Evolutionary conservation across 2,797 vertebrate species (phyloP).

Genomic region (Myotis planiceps): DNA sequence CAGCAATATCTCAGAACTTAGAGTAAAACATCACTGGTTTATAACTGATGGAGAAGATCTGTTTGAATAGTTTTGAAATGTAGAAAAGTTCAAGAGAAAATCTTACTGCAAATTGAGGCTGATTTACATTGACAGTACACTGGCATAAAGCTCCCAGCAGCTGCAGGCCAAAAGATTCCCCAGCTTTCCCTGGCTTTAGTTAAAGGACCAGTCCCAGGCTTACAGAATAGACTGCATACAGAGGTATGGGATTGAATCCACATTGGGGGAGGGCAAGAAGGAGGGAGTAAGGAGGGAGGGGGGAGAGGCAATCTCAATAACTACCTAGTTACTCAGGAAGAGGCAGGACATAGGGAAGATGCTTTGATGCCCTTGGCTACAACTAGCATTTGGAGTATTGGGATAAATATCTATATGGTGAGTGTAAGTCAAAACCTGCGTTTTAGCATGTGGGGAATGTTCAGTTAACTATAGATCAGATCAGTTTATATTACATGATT

Average conservation of each 20-base stretch:
- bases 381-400: not conserved
- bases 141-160: not conserved
- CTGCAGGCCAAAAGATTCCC: not conserved
- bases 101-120: not conserved
- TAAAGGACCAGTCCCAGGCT: not conserved
- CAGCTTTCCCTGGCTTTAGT: not conserved
- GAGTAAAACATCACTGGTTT: not conserved
- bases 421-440: not conserved
- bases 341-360: not conserved
- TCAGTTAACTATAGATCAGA: not conserved
- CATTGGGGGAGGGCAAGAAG: not conserved
- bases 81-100: conserved; percentile 2
- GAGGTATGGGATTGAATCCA: not conserved
- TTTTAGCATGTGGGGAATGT: not conserved
- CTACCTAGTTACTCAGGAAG: not conserved
- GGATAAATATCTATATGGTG: not conserved
- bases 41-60: not conserved
- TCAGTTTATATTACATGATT: not conserved
- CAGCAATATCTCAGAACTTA: conserved; percentile 20
- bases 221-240: not conserved
- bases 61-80: conserved; percentile 18
- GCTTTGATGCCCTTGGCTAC: not conserved
- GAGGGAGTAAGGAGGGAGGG: too few relatives aligned
- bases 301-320: not conserved
- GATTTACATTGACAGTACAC: not conserved